phyloP scores from a whole-genome alignment of 1,140 invertebrate genomes.

The Bombus pyrosoma region DNA sequence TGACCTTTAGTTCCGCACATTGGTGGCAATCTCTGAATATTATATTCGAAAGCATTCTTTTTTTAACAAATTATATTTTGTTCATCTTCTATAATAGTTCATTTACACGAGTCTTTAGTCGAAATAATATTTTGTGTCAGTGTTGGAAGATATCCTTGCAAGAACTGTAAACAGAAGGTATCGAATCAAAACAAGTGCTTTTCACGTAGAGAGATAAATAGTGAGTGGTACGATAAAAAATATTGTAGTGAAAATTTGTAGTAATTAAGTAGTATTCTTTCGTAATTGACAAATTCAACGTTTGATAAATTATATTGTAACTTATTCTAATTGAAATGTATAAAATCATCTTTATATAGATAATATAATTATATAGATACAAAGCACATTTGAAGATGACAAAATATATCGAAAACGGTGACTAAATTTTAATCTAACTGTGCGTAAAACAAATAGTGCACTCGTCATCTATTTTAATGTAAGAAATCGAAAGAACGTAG shows the following conservation, averaged over 20 bases:
- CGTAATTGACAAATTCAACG: too few relatives aligned
- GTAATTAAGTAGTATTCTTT: background rate
- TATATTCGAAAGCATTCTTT: background rate
- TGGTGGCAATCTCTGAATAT: slow-evolving; percentile 43
- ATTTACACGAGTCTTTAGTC: background rate
- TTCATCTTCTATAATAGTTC: background rate
- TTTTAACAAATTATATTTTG: background rate
- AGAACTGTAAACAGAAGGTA: slow-evolving; percentile 18
- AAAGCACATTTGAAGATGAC: background rate
- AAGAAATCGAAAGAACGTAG: background rate
- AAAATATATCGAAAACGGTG: background rate
- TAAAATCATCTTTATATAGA: too few relatives aligned
- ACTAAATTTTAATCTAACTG: background rate
- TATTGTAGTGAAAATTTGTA: background rate
- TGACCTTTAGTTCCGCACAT: slow-evolving; percentile 48
- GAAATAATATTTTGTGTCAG: background rate
- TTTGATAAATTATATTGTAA: background rate
- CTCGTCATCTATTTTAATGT: background rate
- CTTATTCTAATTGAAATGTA: background rate
- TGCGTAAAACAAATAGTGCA: background rate
- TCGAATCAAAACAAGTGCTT: background rate
- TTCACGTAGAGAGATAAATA: background rate
- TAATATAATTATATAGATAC: background rate
- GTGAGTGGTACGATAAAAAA: too few relatives aligned
- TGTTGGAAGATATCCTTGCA: background rate